These are phyloP conservation scores for Macaca mulatta DNA, from an alignment of 2,113 vertebrate genomes.

Conservation along the genomic window DNA sequence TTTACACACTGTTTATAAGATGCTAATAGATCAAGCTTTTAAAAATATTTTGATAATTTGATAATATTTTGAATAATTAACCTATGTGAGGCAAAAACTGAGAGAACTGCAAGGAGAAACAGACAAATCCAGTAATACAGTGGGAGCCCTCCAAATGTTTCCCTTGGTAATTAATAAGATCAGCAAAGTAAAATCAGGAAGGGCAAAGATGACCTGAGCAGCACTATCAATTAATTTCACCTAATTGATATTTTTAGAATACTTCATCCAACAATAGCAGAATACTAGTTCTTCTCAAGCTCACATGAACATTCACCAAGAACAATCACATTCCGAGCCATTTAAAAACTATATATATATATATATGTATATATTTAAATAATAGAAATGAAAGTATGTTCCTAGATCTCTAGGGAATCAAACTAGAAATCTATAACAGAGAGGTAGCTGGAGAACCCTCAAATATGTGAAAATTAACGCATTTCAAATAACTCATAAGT, in stretches of 20 bases:
- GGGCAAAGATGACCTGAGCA: not conserved
- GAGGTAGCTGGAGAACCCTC: not conserved
- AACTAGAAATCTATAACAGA: not conserved
- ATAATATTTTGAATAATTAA: not conserved
- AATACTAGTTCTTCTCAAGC: not conserved
- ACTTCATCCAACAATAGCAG: not conserved
- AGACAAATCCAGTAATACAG: not conserved
- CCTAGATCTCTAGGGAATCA: not conserved
- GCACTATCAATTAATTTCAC: not conserved
- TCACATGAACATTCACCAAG: not conserved
- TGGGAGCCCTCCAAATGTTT: not conserved
- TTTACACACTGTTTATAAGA: not conserved
- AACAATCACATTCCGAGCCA: not conserved
- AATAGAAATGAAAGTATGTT: not conserved
- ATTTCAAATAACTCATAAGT: not conserved
- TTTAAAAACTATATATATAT: not conserved
- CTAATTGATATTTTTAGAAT: not conserved
- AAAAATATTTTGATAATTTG: conserved; percentile 20
- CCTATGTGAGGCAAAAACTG: not conserved
- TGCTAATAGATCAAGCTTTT: not conserved
- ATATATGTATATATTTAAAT: no score
- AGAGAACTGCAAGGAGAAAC: not conserved
- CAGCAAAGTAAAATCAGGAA: not conserved
- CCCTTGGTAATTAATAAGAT: not conserved
- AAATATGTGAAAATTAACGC: not conserved